Percentiles rank a stretch among this genome's conserved stretches.
phyloP scores from a whole-genome alignment of 2,888 invertebrate species.

The Noctua comes region DNA sequence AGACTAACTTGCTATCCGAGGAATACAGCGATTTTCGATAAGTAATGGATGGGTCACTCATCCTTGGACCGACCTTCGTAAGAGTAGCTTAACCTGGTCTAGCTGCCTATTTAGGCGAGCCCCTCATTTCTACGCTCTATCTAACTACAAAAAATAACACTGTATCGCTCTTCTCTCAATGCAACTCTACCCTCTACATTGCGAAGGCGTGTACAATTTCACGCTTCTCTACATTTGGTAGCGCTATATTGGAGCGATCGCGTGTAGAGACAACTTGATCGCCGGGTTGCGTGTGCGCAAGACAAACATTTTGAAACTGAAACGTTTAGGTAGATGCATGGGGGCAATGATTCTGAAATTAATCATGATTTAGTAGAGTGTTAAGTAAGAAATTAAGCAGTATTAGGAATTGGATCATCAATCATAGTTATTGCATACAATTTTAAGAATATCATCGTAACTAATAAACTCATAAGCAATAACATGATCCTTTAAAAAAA shows the following conservation, averaged over 20 bases:
- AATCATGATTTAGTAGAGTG: constrained; percentile 16
- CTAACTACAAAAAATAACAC: background rate
- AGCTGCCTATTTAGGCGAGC: background rate
- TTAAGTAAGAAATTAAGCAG: constrained; percentile 17
- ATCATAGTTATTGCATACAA: constrained; percentile 10
- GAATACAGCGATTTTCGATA: background rate
- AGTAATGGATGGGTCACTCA: background rate
- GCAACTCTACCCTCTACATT: constrained; percentile 46
- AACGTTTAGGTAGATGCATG: constrained; percentile 41
- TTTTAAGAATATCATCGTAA: background rate
- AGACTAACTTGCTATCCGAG: too few relatives aligned
- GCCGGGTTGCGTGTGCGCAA: constrained; percentile 58
- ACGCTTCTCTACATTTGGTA: constrained; percentile 69
- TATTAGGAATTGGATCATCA: constrained; percentile 7
- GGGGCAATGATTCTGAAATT: constrained; percentile 41
- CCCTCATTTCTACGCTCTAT: background rate
- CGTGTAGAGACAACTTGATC: constrained; percentile 67
- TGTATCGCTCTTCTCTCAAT: constrained; percentile 24
- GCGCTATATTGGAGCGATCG: constrained; percentile 70
- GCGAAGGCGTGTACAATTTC: constrained; percentile 74
- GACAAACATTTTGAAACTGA: constrained; percentile 64
- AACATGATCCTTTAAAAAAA: background rate
- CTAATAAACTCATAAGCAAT: background rate
- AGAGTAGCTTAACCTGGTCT: background rate
- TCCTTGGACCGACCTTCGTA: background rate